phyloP scores from a whole-genome alignment of 2,797 vertebrate genomes.

The Gila robusta region DNA sequence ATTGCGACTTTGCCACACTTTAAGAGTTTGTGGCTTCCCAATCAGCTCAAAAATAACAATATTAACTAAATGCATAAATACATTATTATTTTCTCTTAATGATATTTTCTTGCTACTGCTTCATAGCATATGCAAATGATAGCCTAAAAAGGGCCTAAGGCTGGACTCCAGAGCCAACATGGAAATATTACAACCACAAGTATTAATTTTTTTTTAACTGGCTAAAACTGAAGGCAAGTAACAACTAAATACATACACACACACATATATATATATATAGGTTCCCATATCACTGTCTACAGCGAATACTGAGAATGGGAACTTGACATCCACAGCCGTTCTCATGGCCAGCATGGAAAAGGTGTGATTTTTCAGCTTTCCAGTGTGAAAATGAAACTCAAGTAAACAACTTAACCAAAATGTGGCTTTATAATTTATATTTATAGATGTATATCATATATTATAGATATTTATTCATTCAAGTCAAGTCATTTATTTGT shows the following conservation, averaged over 20 bases:
- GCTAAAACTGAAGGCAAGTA: neutral
- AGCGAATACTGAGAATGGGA: neutral
- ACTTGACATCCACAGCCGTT: neutral
- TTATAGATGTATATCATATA: neutral
- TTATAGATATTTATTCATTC: too few species aligned
- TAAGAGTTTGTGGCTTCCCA: neutral
- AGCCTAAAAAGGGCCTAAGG: neutral
- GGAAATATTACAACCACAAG: neutral
- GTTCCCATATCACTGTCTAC: neutral
- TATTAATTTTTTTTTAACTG: neutral
- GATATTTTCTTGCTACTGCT: neutral
- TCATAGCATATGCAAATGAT: neutral
- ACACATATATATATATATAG: rapidly evolving
- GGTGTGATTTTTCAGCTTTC: neutral
- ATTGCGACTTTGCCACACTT: neutral
- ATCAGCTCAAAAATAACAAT: neutral
- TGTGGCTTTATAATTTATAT: neutral
- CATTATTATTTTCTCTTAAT: neutral
- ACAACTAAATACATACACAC: neutral
- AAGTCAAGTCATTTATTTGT: neutral
- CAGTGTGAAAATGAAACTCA: neutral
- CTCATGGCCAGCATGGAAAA: neutral
- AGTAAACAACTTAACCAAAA: neutral
- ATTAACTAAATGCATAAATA: neutral
- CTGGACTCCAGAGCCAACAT: neutral